Conservation (phyloP, 1,140 invertebrate genomes). For the Trichomalopsis sarcophagae region DNA sequence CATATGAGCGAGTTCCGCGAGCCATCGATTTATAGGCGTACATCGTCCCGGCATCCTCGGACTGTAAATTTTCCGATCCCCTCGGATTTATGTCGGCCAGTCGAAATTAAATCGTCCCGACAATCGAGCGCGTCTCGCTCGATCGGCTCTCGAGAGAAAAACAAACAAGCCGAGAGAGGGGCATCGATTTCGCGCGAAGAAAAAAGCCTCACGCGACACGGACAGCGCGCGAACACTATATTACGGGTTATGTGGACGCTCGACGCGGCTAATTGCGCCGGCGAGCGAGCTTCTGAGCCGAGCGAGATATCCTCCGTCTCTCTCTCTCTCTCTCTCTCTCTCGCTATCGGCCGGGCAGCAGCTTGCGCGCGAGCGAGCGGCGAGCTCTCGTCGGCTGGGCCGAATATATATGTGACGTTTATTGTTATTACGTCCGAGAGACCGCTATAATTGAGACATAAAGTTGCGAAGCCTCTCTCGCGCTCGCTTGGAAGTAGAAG, state of each 20-base stretch:
- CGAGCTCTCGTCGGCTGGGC: constrained; percentile 38
- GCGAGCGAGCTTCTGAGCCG: constrained; percentile 63
- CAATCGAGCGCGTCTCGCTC: constrained; percentile 51
- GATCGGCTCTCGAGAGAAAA: neutral
- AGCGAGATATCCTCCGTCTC: constrained; percentile 58
- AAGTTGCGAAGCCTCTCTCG: constrained; percentile 52
- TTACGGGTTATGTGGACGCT: constrained; percentile 51
- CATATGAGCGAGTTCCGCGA: neutral
- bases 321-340: neutral
- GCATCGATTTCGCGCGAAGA: neutral
- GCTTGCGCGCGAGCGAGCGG: constrained; percentile 26
- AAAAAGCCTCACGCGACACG: neutral
- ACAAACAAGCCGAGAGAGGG: neutral
- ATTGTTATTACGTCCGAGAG: constrained; percentile 66
- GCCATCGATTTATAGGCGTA: constrained; percentile 34
- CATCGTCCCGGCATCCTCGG: too few relatives aligned
- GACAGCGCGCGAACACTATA: constrained; percentile 9
- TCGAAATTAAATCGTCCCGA: constrained; percentile 53
- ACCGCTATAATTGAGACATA: constrained; percentile 67
- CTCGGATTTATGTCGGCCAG: constrained; percentile 32
- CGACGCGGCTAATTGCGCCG: constrained; percentile 62
- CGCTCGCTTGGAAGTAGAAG: neutral
- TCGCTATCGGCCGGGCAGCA: neutral
- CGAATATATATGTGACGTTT: constrained; percentile 66
- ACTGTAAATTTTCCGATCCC: constrained; percentile 31